These are phyloP conservation scores for Rhizomys pruinosus DNA, from an alignment of 2,113 vertebrate species.

Conservation along the genomic window DNA sequence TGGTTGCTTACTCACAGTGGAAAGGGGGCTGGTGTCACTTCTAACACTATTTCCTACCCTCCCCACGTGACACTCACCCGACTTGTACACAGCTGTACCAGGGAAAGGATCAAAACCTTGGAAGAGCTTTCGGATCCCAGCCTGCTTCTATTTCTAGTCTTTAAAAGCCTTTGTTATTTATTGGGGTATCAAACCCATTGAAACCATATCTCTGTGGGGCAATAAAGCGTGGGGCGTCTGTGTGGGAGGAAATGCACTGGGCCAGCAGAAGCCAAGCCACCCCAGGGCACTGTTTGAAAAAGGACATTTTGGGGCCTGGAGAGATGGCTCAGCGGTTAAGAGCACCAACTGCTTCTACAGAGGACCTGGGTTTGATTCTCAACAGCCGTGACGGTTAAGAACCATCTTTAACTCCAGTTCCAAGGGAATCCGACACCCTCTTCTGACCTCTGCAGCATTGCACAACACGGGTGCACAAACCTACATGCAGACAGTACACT, in stretches of 20 bases:
- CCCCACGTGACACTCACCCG: neutral
- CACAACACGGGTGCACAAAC: too few species aligned
- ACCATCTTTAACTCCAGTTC: too few species aligned
- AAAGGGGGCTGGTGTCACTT: neutral
- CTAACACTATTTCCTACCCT: neutral
- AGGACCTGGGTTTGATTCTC: too few species aligned
- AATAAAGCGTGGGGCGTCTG: neutral
- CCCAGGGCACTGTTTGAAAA: neutral
- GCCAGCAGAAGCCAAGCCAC: neutral
- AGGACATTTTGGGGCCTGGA: too few species aligned
- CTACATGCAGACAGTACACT: too few species aligned
- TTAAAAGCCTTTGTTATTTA: neutral
- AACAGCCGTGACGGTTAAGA: too few species aligned
- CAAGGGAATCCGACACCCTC: too few species aligned
- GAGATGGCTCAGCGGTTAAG: too few species aligned
- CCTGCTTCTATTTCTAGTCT: neutral
- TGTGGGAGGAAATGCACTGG: neutral
- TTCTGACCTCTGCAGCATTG: too few species aligned
- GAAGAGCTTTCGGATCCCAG: neutral
- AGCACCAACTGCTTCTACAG: too few species aligned
- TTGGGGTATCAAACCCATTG: neutral
- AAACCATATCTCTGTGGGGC: neutral
- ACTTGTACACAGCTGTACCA: neutral
- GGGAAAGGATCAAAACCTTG: neutral
- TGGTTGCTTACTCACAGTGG: neutral